A percentile compares a stretch with the other conserved stretches of the same genome.
These are phyloP conservation scores for Pollenia labialis DNA, from an alignment of 2,888 invertebrate species.

Conservation along the genomic window DNA sequence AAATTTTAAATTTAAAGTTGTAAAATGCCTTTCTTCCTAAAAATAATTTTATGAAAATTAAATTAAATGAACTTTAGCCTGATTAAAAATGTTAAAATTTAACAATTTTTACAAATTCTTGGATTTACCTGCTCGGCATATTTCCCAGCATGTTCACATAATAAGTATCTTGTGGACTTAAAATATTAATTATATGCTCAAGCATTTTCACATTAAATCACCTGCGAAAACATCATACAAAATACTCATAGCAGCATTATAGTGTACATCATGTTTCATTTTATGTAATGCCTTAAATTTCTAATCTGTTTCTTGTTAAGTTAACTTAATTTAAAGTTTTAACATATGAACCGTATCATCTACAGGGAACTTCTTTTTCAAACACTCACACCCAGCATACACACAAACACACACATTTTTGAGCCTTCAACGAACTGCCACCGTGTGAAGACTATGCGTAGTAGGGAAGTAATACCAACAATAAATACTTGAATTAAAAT, in stretches of 20 bases:
- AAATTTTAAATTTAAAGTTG: too few species aligned
- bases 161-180: conserved; percentile 14
- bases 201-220: conserved; percentile 3
- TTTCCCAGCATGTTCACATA: background rate
- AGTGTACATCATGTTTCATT: background rate
- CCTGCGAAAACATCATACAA: conserved; percentile 10
- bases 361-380: conserved; percentile 20
- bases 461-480: conserved; percentile 40
- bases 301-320: conserved; percentile 57
- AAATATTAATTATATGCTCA: conserved; percentile 27
- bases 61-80: too few species aligned
- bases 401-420: background rate
- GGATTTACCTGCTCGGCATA: background rate
- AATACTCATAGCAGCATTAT: background rate
- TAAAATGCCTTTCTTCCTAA: too few species aligned
- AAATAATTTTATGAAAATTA: too few species aligned
- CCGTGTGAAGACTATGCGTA: conserved; percentile 1
- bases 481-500: conserved; percentile 37
- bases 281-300: conserved; percentile 18
- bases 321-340: conserved; percentile 58
- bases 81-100: too few species aligned
- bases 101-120: background rate
- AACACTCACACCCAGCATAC: conserved; percentile 1
- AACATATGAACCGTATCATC: conserved; percentile 31
- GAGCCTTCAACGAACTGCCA: background rate